A percentile compares a stretch with the other conserved stretches of the same genome.
phyloP scores from a whole-genome alignment of 2,888 invertebrate genomes.

The Muschampia plurimacula region DNA sequence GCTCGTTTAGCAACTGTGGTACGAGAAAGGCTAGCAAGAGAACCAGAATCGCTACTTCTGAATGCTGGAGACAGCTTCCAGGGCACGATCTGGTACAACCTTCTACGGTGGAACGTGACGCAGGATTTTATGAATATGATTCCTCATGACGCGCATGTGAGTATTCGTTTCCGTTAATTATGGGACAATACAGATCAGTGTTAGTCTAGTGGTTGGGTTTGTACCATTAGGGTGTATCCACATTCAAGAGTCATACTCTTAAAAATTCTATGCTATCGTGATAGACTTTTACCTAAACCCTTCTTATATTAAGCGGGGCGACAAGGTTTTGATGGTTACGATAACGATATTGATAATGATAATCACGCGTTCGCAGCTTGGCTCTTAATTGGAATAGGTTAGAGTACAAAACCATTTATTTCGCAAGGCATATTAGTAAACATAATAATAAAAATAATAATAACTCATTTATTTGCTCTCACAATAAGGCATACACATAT shows the following conservation, averaged over 20 bases:
- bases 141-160: constrained; percentile 91
- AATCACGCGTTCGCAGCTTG: background rate
- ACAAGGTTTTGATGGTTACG: background rate
- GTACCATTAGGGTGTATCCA: no score
- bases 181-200: no score
- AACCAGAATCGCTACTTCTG: constrained; percentile 88
- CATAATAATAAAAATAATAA: no score
- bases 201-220: no score
- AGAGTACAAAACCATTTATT: no score
- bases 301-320: no score
- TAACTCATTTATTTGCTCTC: no score
- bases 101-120: constrained; percentile 91
- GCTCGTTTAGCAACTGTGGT: constrained; percentile 87
- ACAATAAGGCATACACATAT: no score
- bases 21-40: constrained; percentile 61
- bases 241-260: no score
- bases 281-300: no score
- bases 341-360: background rate
- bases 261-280: no score
- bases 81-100: constrained; percentile 92
- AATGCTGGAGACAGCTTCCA: constrained; percentile 90
- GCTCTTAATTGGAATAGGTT: background rate
- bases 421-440: no score
- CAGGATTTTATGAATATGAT: constrained; percentile 91
- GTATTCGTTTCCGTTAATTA: constrained; percentile 40